phyloP scores from a whole-genome alignment of 2,888 invertebrate genomes.

The Autographa pulchrina region DNA sequence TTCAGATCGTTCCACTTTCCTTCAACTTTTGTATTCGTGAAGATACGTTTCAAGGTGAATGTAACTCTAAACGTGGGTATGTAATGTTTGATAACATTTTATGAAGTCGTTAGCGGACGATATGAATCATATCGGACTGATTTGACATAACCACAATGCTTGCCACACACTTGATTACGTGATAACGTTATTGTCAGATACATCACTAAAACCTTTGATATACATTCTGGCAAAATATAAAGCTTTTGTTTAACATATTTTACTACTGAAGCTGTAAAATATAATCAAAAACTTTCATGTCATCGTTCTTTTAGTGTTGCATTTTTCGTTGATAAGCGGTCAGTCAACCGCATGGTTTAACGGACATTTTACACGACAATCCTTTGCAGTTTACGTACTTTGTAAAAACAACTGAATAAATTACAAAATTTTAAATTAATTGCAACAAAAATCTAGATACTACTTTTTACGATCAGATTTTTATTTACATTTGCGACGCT shows the following conservation, averaged over 20 bases:
- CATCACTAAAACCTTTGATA: background rate
- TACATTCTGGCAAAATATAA: background rate
- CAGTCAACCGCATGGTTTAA: background rate
- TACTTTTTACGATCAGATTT: background rate
- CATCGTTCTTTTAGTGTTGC: background rate
- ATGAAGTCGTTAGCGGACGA: background rate
- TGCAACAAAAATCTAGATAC: background rate
- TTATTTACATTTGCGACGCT: slow-evolving; percentile 7
- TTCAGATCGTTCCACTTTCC: slow-evolving; percentile 23
- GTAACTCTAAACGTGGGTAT: background rate
- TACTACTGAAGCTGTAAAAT: background rate
- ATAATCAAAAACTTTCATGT: slow-evolving; percentile 2
- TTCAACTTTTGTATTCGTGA: slow-evolving; percentile 14
- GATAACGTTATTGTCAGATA: slow-evolving; percentile 11
- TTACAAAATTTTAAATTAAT: background rate
- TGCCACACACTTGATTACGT: slow-evolving; percentile 6
- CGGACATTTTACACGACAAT: slow-evolving; percentile 4
- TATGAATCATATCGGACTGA: slow-evolving; percentile 8
- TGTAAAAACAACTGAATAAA: background rate
- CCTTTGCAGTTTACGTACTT: background rate
- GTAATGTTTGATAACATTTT: slow-evolving; percentile 9
- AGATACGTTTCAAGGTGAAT: slow-evolving; percentile 10
- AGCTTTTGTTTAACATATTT: slow-evolving; percentile 4
- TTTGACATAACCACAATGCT: slow-evolving; percentile 15
- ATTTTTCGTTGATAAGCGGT: background rate